phyloP scores from a whole-genome alignment of 2,797 vertebrate genomes.

The Lerista edwardsae region DNA sequence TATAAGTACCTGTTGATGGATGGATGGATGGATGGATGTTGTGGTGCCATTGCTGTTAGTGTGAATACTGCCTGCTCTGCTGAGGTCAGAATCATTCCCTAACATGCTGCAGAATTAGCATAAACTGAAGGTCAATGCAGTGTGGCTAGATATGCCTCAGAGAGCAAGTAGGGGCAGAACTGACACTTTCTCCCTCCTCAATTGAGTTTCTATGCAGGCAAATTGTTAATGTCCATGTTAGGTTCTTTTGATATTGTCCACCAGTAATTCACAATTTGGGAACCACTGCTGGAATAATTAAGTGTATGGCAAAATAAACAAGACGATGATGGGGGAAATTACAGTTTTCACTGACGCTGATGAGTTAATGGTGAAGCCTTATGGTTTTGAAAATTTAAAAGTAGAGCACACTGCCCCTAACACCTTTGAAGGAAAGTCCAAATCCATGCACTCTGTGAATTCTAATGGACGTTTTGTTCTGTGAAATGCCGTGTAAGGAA shows the following conservation, averaged over 20 bases:
- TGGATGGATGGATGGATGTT: too few relatives aligned
- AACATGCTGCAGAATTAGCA: not conserved
- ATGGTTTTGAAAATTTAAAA: not conserved
- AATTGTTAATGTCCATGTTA: not conserved
- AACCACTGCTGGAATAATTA: not conserved
- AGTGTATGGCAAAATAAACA: not conserved
- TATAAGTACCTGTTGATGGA: too few relatives aligned
- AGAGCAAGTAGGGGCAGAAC: not conserved
- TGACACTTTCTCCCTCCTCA: not conserved
- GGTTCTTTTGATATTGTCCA: not conserved
- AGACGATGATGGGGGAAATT: not conserved
- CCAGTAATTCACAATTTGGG: not conserved
- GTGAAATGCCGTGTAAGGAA: conserved; percentile 20
- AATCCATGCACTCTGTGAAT: conserved; percentile 12
- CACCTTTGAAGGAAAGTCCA: conserved; percentile 12
- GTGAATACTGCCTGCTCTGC: not conserved
- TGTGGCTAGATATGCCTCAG: not conserved
- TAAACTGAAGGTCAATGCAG: too few relatives aligned
- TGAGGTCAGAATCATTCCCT: not conserved
- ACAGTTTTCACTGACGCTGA: not conserved
- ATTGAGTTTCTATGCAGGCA: not conserved
- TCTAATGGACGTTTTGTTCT: conserved; percentile 32
- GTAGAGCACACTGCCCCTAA: conserved; percentile 10
- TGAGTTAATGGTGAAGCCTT: not conserved
- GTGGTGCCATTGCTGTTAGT: not conserved